Percentiles rank a stretch among this genome's conserved stretches.
phyloP scores from a whole-genome alignment of 2,888 invertebrate genomes.

The Oxycera nigricornis region DNA sequence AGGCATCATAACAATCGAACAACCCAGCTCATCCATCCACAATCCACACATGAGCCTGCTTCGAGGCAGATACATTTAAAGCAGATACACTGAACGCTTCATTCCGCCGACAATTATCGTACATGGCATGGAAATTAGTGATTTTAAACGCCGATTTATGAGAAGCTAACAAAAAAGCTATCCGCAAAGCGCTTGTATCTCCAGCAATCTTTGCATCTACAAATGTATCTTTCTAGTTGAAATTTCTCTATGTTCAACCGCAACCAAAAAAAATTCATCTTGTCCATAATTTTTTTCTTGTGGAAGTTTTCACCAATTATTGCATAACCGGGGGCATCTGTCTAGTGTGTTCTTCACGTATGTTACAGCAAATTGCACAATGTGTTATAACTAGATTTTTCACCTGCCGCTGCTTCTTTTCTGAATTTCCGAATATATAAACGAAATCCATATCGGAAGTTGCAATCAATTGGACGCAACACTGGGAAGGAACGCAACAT shows the following conservation, averaged over 20 bases:
- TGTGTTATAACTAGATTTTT: slow-evolving; percentile 11
- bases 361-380: not conserved
- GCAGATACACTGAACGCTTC: not conserved
- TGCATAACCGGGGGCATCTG: not conserved
- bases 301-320: slow-evolving; percentile 4
- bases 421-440: slow-evolving; percentile 23
- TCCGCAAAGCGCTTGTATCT: not conserved
- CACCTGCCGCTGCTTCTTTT: not conserved
- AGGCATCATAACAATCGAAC: not conserved
- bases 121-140: slow-evolving; percentile 21
- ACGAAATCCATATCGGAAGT: slow-evolving; percentile 18
- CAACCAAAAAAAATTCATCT: not conserved
- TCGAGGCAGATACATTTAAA: not conserved
- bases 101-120: not conserved
- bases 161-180: not conserved
- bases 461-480: not conserved
- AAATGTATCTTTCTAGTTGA: not conserved
- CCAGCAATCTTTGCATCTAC: not conserved
- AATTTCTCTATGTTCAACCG: not conserved
- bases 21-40: not conserved
- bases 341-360: not conserved
- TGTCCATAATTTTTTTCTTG: not conserved
- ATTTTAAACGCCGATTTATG: not conserved
- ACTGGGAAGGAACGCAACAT: not conserved
- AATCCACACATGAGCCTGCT: not conserved